These are phyloP conservation scores for Anodontia alba DNA, from an alignment of 2,888 invertebrate species.

Conservation along the genomic window DNA sequence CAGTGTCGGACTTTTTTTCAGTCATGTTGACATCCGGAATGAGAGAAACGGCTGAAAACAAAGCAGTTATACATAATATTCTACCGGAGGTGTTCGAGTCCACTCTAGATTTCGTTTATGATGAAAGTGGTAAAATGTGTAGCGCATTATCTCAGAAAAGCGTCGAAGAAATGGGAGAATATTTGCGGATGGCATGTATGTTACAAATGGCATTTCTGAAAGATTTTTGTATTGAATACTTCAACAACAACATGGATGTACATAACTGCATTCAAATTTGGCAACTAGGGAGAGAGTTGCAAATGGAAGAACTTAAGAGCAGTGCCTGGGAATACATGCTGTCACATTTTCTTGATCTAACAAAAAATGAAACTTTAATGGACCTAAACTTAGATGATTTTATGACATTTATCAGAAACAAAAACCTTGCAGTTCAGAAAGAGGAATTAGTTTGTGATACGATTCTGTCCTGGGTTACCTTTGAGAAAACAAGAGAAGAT, in stretches of 20 bases:
- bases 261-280: conserved; percentile 44
- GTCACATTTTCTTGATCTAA: conserved; percentile 28
- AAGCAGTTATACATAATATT: conserved; percentile 38
- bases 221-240: conserved; percentile 27
- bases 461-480: conserved; percentile 36
- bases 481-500: conserved; percentile 29
- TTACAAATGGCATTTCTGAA: conserved; percentile 41
- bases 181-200: conserved; percentile 36
- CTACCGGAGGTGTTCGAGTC: conserved; percentile 36
- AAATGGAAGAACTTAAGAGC: conserved; percentile 20
- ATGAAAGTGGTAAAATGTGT: background rate
- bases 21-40: conserved; percentile 54
- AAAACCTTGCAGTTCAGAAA: conserved; percentile 23
- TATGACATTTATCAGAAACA: conserved; percentile 27
- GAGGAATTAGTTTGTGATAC: conserved; percentile 41
- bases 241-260: conserved; percentile 22
- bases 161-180: conserved; percentile 36
- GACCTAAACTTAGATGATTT: conserved; percentile 38
- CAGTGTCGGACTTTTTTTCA: conserved; percentile 50
- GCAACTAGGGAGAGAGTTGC: conserved; percentile 36
- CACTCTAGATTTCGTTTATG: conserved; percentile 36
- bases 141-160: background rate
- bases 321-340: conserved; percentile 25
- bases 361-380: background rate
- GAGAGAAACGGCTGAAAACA: conserved; percentile 36